phyloP scores from a whole-genome alignment of 2,888 invertebrate species.

The Campoplex nolae region DNA sequence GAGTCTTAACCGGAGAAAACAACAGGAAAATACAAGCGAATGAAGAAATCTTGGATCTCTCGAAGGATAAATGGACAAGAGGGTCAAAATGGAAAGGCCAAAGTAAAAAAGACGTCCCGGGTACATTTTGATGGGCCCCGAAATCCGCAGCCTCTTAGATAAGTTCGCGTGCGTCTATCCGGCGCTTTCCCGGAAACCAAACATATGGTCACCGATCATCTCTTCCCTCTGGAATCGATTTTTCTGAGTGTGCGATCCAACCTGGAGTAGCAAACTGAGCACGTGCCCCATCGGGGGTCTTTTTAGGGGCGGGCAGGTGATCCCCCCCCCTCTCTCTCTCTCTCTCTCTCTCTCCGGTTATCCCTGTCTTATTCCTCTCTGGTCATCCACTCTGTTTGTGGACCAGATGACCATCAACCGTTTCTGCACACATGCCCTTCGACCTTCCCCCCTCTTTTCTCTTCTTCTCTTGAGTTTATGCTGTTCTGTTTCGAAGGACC shows the following conservation, averaged over 20 bases:
- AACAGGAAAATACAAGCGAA: background rate
- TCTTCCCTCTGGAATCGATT: constrained; percentile 67
- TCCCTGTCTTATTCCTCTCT: constrained; percentile 31
- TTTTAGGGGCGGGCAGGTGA: constrained; percentile 78
- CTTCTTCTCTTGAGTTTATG: background rate
- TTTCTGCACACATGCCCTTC: constrained; percentile 70
- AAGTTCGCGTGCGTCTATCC: constrained; percentile 69
- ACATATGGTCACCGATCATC: constrained; percentile 74
- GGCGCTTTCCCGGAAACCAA: constrained; percentile 71
- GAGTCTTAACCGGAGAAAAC: background rate
- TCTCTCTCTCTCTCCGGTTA: background rate
- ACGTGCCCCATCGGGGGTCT: constrained; percentile 79
- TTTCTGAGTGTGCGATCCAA: constrained; percentile 45
- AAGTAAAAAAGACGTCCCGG: constrained; percentile 12
- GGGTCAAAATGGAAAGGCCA: background rate
- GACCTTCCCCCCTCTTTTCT: background rate
- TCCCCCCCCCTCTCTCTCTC: constrained; percentile 28
- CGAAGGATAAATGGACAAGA: background rate
- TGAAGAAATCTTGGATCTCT: constrained; percentile 1
- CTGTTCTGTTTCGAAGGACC: background rate
- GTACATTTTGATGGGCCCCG: constrained; percentile 52
- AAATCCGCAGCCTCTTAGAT: constrained; percentile 71
- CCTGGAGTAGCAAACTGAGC: constrained; percentile 60
- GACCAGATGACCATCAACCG: constrained; percentile 76
- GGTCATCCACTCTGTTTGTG: constrained; percentile 39